Evolutionary conservation across 2,888 invertebrate species (phyloP).

Genomic region (Dusona sp.): DNA sequence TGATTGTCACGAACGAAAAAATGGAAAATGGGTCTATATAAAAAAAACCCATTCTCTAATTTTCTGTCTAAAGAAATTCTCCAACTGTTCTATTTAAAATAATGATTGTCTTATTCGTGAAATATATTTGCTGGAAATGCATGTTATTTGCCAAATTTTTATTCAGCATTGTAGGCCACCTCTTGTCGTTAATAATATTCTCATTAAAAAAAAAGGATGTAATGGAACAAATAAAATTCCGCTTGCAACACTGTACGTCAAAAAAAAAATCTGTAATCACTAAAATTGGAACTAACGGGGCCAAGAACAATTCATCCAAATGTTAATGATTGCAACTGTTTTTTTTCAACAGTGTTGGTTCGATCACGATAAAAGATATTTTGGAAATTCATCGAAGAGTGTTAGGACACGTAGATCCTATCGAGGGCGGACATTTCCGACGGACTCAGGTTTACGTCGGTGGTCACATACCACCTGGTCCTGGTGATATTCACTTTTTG

Average conservation of each 20-base stretch:
- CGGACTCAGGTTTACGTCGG: slow-evolving; percentile 97
- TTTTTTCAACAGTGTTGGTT: slow-evolving; percentile 87
- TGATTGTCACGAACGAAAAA: background rate
- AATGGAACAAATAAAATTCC: no score
- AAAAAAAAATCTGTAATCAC: background rate
- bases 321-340: background rate
- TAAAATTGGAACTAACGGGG: background rate
- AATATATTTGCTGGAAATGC: background rate
- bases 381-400: slow-evolving; percentile 96
- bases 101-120: background rate
- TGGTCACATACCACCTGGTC: slow-evolving; percentile 96
- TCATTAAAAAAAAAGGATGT: background rate
- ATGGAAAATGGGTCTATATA: background rate
- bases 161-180: background rate
- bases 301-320: background rate
- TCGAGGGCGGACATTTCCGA: slow-evolving; percentile 95
- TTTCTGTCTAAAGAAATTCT: background rate
- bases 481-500: slow-evolving; percentile 91
- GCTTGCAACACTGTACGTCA: no score
- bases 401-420: slow-evolving; percentile 97
- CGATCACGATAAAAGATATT: slow-evolving; percentile 93
- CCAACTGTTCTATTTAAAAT: background rate
- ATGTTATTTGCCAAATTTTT: background rate
- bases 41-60: background rate
- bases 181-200: background rate